Base-by-base conservation (phyloP, 2,888 invertebrate species). In the Nezara viridula region DNA sequence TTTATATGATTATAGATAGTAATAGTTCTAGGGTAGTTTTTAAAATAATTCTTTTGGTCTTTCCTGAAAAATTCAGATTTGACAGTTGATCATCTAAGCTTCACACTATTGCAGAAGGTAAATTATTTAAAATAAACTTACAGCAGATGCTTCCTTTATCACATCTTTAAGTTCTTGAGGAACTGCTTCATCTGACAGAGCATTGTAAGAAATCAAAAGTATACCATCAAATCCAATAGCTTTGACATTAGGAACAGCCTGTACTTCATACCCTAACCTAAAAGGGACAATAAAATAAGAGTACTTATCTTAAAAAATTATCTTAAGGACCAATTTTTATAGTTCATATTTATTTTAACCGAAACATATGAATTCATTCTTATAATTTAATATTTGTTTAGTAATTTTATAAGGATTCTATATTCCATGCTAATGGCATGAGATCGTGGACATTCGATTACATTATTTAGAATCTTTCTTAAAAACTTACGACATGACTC, bases 221-320 rank as follows among this genome's bases (percentile, higher is more conserved):
- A 93, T 92, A 52, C 92, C 92, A 91, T 93, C 93, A 92, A 92
- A 93, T 85, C 91, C 92, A 2, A 90, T 32, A 87, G 86, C 90
- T 9, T 91, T 90, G 37, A 92, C 55, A 49, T 89, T 90, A 16
- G 89, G 88, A 27, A 90, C 91, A 32, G 90, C 87, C 49, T 90
- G 89, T 0, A 91, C 60, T 27, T 66, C 37, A 49, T 90, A 91
- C 19, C 90, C 91, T 85, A 91, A 90, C 50, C 91, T 91, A 88
- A 89, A 90, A 37, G 27, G 24, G 2, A 24, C 37, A 86, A 55
- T 40, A 14, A 86, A 49, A 85, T 47, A 47, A 85, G 7, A 55
- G 1, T 19, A 37, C 0, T 32, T 21, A 73, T 21, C 7, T 1
- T 6, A 14, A 14, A 37, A 21, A 0, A 37, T 19, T 37, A 32